Base-by-base conservation (phyloP, 2,797 vertebrate species). In the Artibeus jamaicensis region DNA sequence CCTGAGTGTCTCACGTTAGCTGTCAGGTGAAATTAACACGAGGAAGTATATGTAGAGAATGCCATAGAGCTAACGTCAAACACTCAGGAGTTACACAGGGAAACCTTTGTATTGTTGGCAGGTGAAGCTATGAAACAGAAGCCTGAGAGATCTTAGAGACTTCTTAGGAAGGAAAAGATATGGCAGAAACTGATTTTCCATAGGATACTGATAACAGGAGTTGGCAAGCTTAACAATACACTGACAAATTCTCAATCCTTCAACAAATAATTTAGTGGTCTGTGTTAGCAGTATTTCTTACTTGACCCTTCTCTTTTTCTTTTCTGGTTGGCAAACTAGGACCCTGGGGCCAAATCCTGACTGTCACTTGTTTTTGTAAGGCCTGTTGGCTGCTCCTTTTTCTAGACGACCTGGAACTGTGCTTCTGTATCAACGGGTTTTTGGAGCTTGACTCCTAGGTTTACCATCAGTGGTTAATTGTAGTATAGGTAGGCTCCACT, bases 121-220 rank as follows among this genome's bases (percentile, higher is more conserved):
- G 70, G 14, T 9, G 32, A 73, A 71, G 62, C 65, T 78, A 62
- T 71, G 79, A 73, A 91, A 92, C 62, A 50, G 84, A 93, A 77
- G 59, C 32, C 44, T 42, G 65, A 89, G 29, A 65, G 50, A 73
- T 59, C 26, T 77, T 57, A 81, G 70, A 95, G 57, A 73, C 9
- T 94, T 93, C 50, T 73, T 59, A 73, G 70, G 55, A 94, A 93
- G 55, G 50, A 86, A 67, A 9, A 73, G 67, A 89, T 44, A 68
- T 8, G 29, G 44, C 42, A 93, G 91, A 95, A 93, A 78, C 37
- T 92, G 71, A 44, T n/a, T 88, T 79, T 96, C 15, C 42, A 44
- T 24, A 62, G 44, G 39, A 48, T 50, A 76, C 4, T 37, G 26
- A 44, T 90, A 77, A 81, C 9, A 74, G 71, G 48, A 67, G 44